Evolutionary conservation across 1,140 invertebrate genomes (phyloP).

Genomic region (Oryctes rhinoceros): DNA sequence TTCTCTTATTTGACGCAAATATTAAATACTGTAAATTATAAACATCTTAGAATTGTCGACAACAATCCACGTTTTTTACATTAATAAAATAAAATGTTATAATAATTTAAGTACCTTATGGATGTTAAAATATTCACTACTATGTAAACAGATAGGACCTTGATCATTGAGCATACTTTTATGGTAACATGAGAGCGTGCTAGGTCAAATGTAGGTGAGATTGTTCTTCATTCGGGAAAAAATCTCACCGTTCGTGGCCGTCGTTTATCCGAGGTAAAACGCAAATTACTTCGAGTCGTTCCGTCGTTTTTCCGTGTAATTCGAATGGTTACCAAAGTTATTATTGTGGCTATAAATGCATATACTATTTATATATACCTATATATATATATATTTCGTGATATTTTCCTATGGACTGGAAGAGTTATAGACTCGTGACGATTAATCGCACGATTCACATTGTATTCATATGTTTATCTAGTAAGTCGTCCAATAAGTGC

Average conservation of each 20-base stretch:
- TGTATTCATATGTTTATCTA: background rate
- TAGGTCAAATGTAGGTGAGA: conserved; percentile 33
- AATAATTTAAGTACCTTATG: background rate
- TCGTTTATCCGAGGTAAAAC: conserved; percentile 10
- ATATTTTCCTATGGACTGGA: background rate
- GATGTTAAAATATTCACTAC: background rate
- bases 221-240: conserved; percentile 21
- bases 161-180: conserved; percentile 14
- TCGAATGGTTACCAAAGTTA: background rate
- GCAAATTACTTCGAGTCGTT: background rate
- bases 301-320: background rate
- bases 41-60: too few species aligned
- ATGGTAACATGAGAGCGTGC: conserved; percentile 9
- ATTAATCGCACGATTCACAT: background rate
- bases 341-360: background rate
- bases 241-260: background rate
- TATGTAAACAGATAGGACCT: conserved; percentile 26
- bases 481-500: background rate
- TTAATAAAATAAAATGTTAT: background rate
- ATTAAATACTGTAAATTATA: too few species aligned
- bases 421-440: background rate
- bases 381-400: background rate
- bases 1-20: too few species aligned
- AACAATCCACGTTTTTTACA: background rate
- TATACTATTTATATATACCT: background rate